These are phyloP conservation scores for Stenotaenia linearis DNA, from an alignment of 2,888 invertebrate genomes.

Conservation along the genomic window DNA sequence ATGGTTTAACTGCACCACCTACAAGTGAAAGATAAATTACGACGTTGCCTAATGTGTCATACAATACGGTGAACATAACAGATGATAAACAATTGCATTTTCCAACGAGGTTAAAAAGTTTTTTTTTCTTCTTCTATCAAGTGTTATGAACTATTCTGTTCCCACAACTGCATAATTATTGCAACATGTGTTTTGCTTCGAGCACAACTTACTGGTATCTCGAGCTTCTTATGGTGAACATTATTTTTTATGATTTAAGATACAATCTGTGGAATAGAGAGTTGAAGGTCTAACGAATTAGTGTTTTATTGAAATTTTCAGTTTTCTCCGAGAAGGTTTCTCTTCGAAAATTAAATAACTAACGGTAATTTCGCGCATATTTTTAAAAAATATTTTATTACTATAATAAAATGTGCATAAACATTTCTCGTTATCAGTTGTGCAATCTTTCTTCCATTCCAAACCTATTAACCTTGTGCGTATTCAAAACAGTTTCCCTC, in stretches of 20 bases:
- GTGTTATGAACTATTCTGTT: background rate
- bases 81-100: background rate
- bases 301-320: background rate
- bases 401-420: background rate
- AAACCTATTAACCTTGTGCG: background rate
- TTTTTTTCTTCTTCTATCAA: no score
- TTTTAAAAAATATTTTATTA: background rate
- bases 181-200: background rate
- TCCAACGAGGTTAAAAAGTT: background rate
- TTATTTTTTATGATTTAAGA: background rate
- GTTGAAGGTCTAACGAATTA: background rate
- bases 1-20: background rate
- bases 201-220: background rate
- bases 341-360: no score
- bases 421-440: background rate
- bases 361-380: no score
- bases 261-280: background rate
- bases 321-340: no score
- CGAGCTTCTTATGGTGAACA: no score
- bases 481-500: background rate
- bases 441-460: background rate
- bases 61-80: background rate
- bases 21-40: slow-evolving; percentile 8
- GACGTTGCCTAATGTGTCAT: background rate
- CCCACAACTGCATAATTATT: background rate